Conservation (phyloP, 2,888 invertebrate species). For the Busseola fusca region DNA sequence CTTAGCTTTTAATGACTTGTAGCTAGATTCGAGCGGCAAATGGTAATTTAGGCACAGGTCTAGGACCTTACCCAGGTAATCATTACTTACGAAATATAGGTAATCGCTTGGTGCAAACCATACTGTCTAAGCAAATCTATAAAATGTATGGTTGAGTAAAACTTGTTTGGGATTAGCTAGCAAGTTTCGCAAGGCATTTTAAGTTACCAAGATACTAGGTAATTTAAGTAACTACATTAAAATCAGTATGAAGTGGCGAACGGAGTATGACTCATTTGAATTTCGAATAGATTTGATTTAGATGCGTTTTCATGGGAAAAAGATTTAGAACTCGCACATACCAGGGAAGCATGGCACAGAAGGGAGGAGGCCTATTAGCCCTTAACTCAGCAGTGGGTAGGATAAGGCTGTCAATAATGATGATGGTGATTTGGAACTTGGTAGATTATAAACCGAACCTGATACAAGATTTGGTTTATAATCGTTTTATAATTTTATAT, state of each 20-base stretch:
- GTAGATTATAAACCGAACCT: not conserved
- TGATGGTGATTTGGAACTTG: not conserved
- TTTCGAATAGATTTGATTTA: too few relatives aligned
- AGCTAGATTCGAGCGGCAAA: conserved; percentile 6
- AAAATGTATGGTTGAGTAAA: conserved; percentile 32
- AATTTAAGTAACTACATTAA: not conserved
- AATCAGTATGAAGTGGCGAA: not conserved
- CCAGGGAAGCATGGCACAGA: not conserved
- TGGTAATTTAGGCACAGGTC: not conserved
- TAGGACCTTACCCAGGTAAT: not conserved
- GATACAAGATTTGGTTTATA: not conserved
- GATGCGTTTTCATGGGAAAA: too few relatives aligned
- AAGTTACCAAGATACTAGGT: not conserved
- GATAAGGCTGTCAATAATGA: not conserved
- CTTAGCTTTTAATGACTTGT: not conserved
- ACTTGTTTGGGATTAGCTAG: not conserved
- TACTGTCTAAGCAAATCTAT: conserved; percentile 6
- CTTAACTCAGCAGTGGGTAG: not conserved
- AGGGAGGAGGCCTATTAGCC: not conserved
- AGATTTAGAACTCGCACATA: not conserved
- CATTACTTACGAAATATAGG: conserved; percentile 26
- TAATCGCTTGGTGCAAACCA: conserved; percentile 19
- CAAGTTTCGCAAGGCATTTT: conserved; percentile 3
- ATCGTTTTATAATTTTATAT: too few relatives aligned
- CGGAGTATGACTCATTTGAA: not conserved